Evolutionary conservation across 2,797 vertebrate species (phyloP).

Genomic region (Cirrhinus mrigala): DNA sequence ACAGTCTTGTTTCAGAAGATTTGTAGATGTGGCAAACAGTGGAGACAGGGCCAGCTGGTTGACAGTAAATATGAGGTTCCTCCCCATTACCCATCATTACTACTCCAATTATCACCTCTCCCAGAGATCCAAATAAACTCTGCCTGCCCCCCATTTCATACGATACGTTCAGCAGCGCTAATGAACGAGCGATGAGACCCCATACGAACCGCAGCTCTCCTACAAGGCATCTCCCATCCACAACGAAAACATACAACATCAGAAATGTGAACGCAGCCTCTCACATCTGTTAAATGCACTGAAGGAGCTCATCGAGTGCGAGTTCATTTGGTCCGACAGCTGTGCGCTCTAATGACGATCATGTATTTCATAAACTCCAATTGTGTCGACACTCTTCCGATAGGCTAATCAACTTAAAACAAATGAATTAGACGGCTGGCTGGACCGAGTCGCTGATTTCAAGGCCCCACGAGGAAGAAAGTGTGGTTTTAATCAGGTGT

Average conservation of each 20-base stretch:
- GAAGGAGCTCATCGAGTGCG: slow-evolving; percentile 3
- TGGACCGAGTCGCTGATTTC: slow-evolving; percentile 18
- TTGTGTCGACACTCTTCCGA: slow-evolving; percentile 40
- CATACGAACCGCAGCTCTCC: slow-evolving; percentile 23
- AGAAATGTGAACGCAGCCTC: not conserved
- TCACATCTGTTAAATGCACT: slow-evolving; percentile 32
- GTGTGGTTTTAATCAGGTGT: slow-evolving; percentile 56
- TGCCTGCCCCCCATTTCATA: slow-evolving; percentile 50
- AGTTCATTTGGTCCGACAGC: slow-evolving; percentile 55
- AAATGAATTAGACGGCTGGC: slow-evolving; percentile 48
- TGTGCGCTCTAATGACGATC: slow-evolving; percentile 56
- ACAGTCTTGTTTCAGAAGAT: slow-evolving; percentile 74
- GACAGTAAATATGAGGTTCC: slow-evolving; percentile 68
- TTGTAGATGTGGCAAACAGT: slow-evolving; percentile 72
- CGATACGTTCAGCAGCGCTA: slow-evolving; percentile 18
- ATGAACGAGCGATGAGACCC: slow-evolving; percentile 50
- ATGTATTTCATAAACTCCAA: slow-evolving; percentile 61
- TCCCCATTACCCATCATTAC: slow-evolving; percentile 74
- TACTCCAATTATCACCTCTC: slow-evolving; percentile 76
- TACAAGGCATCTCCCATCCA: slow-evolving; percentile 5
- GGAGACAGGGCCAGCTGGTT: slow-evolving; percentile 76
- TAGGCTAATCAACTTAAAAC: slow-evolving; percentile 54
- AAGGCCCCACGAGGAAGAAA: slow-evolving; percentile 32
- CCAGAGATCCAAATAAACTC: slow-evolving; percentile 55
- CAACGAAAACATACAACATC: slow-evolving; percentile 4